Conservation (phyloP, 1,140 invertebrate species). For the Eubasilissa regina region DNA sequence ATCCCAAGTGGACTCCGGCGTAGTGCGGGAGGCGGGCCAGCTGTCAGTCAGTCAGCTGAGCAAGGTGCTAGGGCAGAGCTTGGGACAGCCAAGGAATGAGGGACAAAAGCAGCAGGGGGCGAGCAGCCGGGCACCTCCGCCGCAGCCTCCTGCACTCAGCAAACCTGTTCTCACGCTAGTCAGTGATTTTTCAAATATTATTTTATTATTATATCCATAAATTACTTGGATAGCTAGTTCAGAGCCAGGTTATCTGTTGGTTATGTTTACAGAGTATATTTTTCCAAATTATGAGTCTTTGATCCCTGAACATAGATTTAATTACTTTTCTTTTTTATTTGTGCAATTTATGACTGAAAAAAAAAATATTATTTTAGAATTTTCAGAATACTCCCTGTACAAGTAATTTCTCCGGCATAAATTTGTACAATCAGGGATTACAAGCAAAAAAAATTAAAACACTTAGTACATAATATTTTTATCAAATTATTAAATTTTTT, state of each 20-base stretch:
- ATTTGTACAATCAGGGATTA: too few relatives aligned
- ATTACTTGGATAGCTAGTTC: neutral
- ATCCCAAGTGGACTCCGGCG: conserved; percentile 7
- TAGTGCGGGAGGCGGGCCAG: neutral
- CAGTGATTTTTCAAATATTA: conserved; percentile 59
- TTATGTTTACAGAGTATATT: too few relatives aligned
- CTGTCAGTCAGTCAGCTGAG: conserved; percentile 63
- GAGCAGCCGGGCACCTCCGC: conserved; percentile 63
- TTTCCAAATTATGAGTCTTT: too few relatives aligned
- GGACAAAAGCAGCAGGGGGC: conserved; percentile 64
- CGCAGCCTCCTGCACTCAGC: conserved; percentile 62
- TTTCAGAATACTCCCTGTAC: too few relatives aligned
- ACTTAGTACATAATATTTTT: too few relatives aligned
- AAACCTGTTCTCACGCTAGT: conserved; percentile 68
- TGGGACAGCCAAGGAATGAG: conserved; percentile 62
- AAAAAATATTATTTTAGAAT: too few relatives aligned
- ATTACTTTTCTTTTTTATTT: neutral
- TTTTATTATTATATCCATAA: neutral
- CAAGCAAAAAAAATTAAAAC: too few relatives aligned
- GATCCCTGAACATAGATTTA: too few relatives aligned
- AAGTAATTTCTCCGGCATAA: too few relatives aligned
- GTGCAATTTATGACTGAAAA: too few relatives aligned
- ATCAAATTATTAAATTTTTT: too few relatives aligned
- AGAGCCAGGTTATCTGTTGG: neutral
- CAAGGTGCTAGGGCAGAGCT: conserved; percentile 64